Percentiles rank a stretch among this genome's conserved stretches.
These are phyloP conservation scores for Ostrea edulis DNA, from an alignment of 1,140 invertebrate species.

Conservation along the genomic window DNA sequence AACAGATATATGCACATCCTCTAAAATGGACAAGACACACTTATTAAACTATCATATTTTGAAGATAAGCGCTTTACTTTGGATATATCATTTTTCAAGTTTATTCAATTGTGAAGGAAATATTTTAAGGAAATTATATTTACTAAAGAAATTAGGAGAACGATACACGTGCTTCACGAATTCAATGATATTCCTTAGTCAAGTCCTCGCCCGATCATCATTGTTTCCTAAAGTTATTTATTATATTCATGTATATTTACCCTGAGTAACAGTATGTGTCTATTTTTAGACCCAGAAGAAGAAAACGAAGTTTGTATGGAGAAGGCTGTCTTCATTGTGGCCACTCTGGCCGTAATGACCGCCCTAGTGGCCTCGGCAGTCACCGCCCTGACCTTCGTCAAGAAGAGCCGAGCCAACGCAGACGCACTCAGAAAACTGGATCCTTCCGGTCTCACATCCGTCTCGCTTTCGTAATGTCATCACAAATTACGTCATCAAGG, in stretches of 20 bases:
- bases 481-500: not conserved
- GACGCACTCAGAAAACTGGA: not conserved
- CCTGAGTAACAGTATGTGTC: not conserved
- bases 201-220: too few species aligned
- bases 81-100: too few species aligned
- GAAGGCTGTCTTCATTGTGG: not conserved
- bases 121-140: too few species aligned
- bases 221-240: not conserved
- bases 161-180: too few species aligned
- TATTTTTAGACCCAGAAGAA: not conserved
- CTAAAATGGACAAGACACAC: too few species aligned
- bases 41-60: too few species aligned
- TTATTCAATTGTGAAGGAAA: too few species aligned
- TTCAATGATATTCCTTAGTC: too few species aligned
- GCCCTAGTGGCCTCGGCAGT: not conserved
- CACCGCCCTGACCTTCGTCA: not conserved
- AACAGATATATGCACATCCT: too few species aligned
- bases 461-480: not conserved
- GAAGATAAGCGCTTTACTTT: too few species aligned
- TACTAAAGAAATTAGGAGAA: too few species aligned
- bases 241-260: not conserved
- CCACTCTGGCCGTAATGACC: not conserved
- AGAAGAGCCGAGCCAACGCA: not conserved
- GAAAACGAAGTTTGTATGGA: not conserved
- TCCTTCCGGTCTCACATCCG: conserved; percentile 5